Evolutionary conservation across 2,113 vertebrate genomes (phyloP).

Genomic region (Hyperopisus bebe): DNA sequence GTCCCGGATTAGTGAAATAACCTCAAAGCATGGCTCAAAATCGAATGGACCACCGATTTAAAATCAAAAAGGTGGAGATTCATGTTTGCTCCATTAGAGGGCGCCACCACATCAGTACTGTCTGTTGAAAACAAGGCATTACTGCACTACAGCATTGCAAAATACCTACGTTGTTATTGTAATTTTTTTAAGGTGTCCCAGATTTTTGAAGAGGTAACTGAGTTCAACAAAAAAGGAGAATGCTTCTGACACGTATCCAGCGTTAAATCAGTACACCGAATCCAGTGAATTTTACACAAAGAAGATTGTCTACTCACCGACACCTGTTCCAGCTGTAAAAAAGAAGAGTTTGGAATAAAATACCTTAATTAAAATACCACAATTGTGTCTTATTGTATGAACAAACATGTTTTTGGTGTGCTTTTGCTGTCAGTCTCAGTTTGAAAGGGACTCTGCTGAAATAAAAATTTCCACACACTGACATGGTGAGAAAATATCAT

Average conservation of each 20-base stretch:
- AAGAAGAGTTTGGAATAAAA: slow-evolving; percentile 8
- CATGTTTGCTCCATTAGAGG: slow-evolving; percentile 36
- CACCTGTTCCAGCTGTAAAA: slow-evolving; percentile 47
- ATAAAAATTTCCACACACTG: not conserved
- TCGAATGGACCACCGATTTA: no score
- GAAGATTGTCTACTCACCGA: slow-evolving; percentile 42
- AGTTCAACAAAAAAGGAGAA: not conserved
- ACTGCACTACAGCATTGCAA: no score
- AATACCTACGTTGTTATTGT: not conserved
- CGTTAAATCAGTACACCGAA: not conserved
- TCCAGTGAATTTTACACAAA: not conserved
- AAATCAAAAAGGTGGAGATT: not conserved
- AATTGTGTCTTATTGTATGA: not conserved
- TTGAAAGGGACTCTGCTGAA: not conserved
- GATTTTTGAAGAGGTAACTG: not conserved
- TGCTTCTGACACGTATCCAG: not conserved
- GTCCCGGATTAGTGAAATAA: not conserved
- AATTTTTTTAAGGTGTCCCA: not conserved
- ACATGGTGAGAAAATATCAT: not conserved
- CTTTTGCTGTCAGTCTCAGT: not conserved
- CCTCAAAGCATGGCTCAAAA: not conserved
- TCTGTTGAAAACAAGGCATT: slow-evolving; percentile 19
- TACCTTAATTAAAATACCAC: not conserved
- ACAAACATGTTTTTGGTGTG: not conserved
- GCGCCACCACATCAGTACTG: slow-evolving; percentile 33